Conservation (phyloP, 2,888 invertebrate species). For the Stenolophus ochropezus region DNA sequence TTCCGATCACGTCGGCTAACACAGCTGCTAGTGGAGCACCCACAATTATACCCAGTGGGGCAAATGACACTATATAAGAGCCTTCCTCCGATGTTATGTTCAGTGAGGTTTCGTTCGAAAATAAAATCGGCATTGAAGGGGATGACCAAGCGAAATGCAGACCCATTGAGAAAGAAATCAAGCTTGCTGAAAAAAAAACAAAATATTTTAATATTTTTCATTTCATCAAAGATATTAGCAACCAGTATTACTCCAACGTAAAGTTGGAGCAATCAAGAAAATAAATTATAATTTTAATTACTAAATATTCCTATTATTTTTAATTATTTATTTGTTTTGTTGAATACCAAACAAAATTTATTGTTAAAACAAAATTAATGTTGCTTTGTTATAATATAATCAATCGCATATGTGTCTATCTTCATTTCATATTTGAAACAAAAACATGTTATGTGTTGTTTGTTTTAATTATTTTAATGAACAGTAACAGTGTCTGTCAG, state of each 20-base stretch:
- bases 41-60: slow-evolving; percentile 39
- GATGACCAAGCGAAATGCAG: slow-evolving; percentile 54
- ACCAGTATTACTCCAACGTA: no score
- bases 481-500: not conserved
- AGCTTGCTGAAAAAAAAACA: slow-evolving; percentile 42
- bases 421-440: not conserved
- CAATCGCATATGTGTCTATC: not conserved
- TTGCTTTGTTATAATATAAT: not conserved
- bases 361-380: not conserved
- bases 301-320: no score
- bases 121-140: slow-evolving; percentile 46
- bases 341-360: no score
- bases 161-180: slow-evolving; percentile 31
- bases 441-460: not conserved
- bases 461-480: not conserved
- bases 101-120: slow-evolving; percentile 25
- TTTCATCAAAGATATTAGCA: no score
- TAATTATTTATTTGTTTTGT: no score
- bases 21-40: slow-evolving; percentile 52
- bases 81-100: slow-evolving; percentile 50
- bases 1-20: slow-evolving; percentile 40
- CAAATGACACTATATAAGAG: slow-evolving; percentile 44
- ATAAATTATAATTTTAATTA: no score
- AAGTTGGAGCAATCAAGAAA: no score
- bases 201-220: no score